Evolutionary conservation across 2,888 invertebrate genomes (phyloP), one percentile per base, ranked within the genome.

Genomic region (Drosophila neutralis): DNA sequence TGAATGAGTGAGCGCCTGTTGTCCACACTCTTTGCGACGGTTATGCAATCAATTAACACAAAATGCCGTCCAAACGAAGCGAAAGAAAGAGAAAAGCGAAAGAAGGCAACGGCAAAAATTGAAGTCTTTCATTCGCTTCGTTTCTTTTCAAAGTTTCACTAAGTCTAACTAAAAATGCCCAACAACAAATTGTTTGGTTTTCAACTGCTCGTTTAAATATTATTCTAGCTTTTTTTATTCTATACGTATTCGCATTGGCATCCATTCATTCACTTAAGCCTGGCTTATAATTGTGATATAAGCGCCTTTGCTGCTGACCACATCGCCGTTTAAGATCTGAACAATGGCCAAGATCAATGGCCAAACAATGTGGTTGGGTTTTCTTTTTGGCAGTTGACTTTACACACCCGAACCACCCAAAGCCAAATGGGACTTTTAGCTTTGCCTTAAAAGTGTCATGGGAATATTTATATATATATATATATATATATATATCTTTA

Each of bases 1-100:
- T 67, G 40, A 48, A 11, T 49, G 57, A 75, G 62, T 70, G 58
- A 79, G 61, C 69, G 76, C 66, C 63, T 76, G 80, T 48, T 68
- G 31, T 40, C 52, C 66, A 35, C 75, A 63, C 75, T 76, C 72
- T 83, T 57, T 84, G 59, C 58, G 68, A 45, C 57, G 58, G 66
- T 86, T 90, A 87, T 87, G 86, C 80, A 87, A 87, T 90, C 90
- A 87, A 87, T 87, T 87, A 90, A 89, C 86, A 84, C 89, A 81
- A 85, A 77, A 82, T 60, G 59, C 65, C 69, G 54, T 59, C 68
- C 57, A 80, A 66, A 68, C 69, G 58, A 64, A 77, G 62, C 65
- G 57, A 51, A 76, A 59, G 7, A 38, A 42, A 29, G 56, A 59
- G 24, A 53, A 45, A 53, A 74, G 56, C 60, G 49, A 68, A 68